Base-by-base conservation (phyloP, 2,113 vertebrate genomes). In the Heterochromis multidens region DNA sequence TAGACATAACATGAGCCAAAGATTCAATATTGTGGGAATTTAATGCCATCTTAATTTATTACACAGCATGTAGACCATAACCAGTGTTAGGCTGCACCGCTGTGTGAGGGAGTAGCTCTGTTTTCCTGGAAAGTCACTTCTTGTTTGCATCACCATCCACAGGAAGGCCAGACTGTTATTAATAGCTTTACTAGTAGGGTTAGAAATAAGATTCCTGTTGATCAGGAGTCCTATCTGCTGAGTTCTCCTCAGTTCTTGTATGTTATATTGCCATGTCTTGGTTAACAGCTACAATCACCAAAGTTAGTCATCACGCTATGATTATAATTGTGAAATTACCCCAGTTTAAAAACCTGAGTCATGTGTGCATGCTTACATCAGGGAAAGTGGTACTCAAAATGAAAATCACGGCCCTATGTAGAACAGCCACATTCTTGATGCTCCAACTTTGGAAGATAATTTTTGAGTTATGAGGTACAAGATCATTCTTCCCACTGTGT, bases 71-170 rank as follows among this genome's bases (percentile, higher is more conserved):
- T 61, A 72, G 83, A 90, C 59, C 77, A 3, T 40, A 82, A 76
- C 54, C 74, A 17, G 58, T 31, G 80, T 84, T 84, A 52, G 56
- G 74, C 76, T 67, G 76, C 59, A 17, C 40, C n/a, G 11, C 43
- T 79, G 62, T 33, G 12, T 37, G 74, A 85, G 78, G 76, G 33
- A 83, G 57, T 17, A 67, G 16, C 59, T 85, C 19, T 5, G 46
- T 54, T 87, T 90, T 92, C 87, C 84, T 88, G 78, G 81, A 88
- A 88, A 91, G 77, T 83, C 77, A 11, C 70, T 76, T 82, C 81
- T 23, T 77, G 29, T 90, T 89, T 88, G 82, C 79, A 81, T 83
- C 87, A 80, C 79, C 72, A 27, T 79, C 74, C 88, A 70, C 84
- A 80, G 63, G 59, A 90, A 81, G 6, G 72, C 40, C 76, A 29